Evolutionary conservation across 2,113 vertebrate genomes (phyloP).

Genomic region (Prietella phreatophila): DNA sequence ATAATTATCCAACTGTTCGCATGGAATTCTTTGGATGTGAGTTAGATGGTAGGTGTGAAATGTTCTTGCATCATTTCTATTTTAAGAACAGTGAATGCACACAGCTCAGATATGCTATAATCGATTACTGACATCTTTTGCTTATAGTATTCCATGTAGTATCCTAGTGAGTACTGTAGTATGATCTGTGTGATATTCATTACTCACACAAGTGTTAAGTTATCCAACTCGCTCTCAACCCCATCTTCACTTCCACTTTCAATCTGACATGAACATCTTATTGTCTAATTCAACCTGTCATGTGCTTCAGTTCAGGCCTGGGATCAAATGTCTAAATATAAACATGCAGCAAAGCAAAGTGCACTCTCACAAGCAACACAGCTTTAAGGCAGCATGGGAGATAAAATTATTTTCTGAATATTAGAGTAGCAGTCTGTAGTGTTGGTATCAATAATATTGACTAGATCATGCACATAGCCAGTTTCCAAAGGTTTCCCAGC

Average conservation of each 20-base stretch:
- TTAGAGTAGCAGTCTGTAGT: background rate
- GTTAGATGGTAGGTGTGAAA: constrained; percentile 78
- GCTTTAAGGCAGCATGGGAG: background rate
- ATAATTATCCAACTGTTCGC: constrained; percentile 81
- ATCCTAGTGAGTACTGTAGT: background rate
- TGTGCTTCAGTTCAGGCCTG: background rate
- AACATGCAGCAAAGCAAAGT: background rate
- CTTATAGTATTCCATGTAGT: background rate
- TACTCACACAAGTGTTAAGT: background rate
- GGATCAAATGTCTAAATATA: background rate
- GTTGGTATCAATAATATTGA: background rate
- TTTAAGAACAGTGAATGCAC: background rate
- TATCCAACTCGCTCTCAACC: background rate
- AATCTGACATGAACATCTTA: background rate
- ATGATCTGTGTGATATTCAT: background rate
- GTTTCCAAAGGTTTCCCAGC: background rate
- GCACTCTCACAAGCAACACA: background rate
- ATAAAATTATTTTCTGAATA: background rate
- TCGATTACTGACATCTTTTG: background rate
- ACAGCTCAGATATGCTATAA: background rate
- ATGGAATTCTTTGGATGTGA: constrained; percentile 92
- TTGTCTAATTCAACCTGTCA: background rate
- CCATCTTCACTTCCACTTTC: background rate
- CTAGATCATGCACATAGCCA: background rate
- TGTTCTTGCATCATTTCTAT: background rate